phyloP scores from a whole-genome alignment of 2,888 invertebrate genomes.

The Cantharis rustica region DNA sequence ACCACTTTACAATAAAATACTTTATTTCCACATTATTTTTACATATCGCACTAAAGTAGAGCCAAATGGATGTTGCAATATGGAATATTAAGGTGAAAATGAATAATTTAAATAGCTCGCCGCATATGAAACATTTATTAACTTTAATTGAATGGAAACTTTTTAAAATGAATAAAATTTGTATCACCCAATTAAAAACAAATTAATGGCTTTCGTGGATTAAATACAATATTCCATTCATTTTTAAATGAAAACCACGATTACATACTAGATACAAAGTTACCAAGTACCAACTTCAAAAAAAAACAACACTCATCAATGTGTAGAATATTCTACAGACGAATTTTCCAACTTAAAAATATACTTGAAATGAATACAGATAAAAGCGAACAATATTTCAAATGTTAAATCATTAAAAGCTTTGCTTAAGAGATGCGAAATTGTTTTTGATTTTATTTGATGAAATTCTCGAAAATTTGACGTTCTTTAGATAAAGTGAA shows the following conservation, averaged over 20 bases:
- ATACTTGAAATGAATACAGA: conserved; percentile 11
- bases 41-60: conserved; percentile 23
- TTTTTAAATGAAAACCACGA: neutral
- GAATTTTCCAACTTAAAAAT: neutral
- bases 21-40: conserved; percentile 30
- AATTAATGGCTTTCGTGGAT: neutral
- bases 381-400: conserved; percentile 5
- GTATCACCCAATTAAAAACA: neutral
- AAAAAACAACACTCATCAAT: neutral
- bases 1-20: conserved; percentile 27
- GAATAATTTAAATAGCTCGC: conserved; percentile 7
- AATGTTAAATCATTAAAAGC: conserved; percentile 11
- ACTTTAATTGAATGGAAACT: conserved; percentile 3
- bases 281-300: neutral
- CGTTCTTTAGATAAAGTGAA: conserved; percentile 4
- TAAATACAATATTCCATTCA: neutral
- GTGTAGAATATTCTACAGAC: neutral
- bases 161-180: neutral
- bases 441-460: conserved; percentile 11
- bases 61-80: conserved; percentile 16
- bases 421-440: neutral
- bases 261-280: neutral
- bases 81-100: conserved; percentile 9
- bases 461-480: neutral
- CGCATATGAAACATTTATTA: conserved; percentile 12